These are phyloP conservation scores for Clarias batrachus DNA, from an alignment of 2,113 vertebrate species.

Conservation along the genomic window DNA sequence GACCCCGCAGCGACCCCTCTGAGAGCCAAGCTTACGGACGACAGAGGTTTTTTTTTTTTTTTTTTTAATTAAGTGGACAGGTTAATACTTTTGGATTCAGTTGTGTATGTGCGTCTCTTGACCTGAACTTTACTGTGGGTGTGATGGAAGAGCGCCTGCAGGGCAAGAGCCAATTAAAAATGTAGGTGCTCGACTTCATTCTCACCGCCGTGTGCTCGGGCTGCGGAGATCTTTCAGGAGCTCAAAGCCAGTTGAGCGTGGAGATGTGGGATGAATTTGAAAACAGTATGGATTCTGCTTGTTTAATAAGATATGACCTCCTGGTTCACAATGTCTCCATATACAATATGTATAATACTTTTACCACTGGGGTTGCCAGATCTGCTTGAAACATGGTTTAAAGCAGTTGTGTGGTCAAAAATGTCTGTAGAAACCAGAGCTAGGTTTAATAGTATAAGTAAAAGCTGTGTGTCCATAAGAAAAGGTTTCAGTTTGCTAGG, in stretches of 20 bases:
- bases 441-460: no score
- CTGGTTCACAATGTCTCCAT: background rate
- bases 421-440: no score
- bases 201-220: slow-evolving; percentile 5
- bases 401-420: no score
- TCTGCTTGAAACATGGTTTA: no score
- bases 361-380: background rate
- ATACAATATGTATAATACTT: background rate
- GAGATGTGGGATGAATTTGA: background rate
- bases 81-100: background rate
- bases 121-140: slow-evolving; percentile 27
- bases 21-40: background rate
- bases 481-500: no score
- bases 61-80: background rate
- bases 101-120: background rate
- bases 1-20: background rate
- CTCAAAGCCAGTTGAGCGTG: background rate
- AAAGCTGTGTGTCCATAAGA: no score
- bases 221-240: slow-evolving; percentile 10
- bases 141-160: slow-evolving; percentile 25
- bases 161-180: slow-evolving; percentile 51
- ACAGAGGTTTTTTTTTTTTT: background rate
- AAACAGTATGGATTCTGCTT: background rate
- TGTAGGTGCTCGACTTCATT: slow-evolving; percentile 27
- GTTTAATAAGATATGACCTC: background rate